phyloP scores from a whole-genome alignment of 2,113 vertebrate genomes.

The Lipophrys pholis region DNA sequence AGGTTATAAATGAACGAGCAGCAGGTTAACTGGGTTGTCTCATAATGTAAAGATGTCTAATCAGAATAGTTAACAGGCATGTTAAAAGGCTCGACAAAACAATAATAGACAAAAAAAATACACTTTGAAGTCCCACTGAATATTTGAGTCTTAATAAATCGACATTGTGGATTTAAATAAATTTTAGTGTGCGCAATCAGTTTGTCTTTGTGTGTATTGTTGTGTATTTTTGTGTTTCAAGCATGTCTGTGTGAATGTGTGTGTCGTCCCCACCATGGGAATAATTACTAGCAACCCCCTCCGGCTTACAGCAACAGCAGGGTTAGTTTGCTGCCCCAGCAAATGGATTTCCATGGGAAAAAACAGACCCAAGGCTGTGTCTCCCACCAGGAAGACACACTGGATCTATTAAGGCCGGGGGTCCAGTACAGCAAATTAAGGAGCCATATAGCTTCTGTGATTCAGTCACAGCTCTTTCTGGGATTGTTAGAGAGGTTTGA shows the following conservation, averaged over 20 bases:
- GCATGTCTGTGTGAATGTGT: slow-evolving; percentile 37
- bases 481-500: slow-evolving; percentile 41
- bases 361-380: slow-evolving; percentile 33
- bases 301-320: slow-evolving; percentile 42
- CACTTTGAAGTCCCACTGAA: no score
- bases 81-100: no score
- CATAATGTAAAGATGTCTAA: neutral
- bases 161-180: no score
- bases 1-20: neutral
- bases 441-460: slow-evolving; percentile 43
- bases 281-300: slow-evolving; percentile 45
- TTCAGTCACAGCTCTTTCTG: slow-evolving; percentile 50
- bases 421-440: slow-evolving; percentile 39
- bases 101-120: no score
- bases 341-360: slow-evolving; percentile 62
- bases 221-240: slow-evolving; percentile 22
- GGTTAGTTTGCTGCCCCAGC: slow-evolving; percentile 52
- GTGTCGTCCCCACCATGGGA: slow-evolving; percentile 56
- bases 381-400: slow-evolving; percentile 32
- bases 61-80: neutral
- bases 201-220: neutral
- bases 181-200: neutral
- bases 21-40: neutral
- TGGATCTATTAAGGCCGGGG: slow-evolving; percentile 49
- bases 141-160: no score